Conservation (phyloP, 2,888 invertebrate genomes). For the Dyspetes luteomarginatus region DNA sequence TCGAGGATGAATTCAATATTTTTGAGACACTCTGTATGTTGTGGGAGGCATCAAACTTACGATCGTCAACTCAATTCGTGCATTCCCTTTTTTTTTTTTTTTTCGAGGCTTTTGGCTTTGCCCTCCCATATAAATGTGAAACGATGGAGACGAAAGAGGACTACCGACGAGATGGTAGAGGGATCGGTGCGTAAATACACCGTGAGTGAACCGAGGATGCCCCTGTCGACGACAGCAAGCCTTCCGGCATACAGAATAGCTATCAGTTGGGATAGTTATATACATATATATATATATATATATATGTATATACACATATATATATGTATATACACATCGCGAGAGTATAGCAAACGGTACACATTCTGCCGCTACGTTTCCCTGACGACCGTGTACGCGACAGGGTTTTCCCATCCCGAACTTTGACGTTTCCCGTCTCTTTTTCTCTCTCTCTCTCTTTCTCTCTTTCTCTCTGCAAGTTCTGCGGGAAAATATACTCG, state of each 20-base stretch:
- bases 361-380: constrained; percentile 45
- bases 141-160: constrained; percentile 11
- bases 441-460: constrained; percentile 14
- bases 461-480: neutral
- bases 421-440: constrained; percentile 37
- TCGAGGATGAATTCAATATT: too few relatives aligned
- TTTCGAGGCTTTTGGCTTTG: constrained; percentile 1
- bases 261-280: constrained; percentile 16
- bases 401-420: constrained; percentile 7
- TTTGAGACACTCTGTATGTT: too few relatives aligned
- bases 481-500: neutral
- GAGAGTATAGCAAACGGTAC: constrained; percentile 1
- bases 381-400: constrained; percentile 44
- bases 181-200: constrained; percentile 46
- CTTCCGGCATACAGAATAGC: constrained; percentile 34
- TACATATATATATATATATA: too few relatives aligned
- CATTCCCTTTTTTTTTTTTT: neutral
- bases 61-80: neutral
- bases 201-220: constrained; percentile 31
- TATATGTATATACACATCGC: neutral
- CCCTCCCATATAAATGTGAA: constrained; percentile 19
- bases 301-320: too few relatives aligned
- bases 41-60: neutral
- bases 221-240: constrained; percentile 37
- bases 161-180: neutral